Conservation (phyloP, 2,797 vertebrate species). For the Acridotheres tristis region DNA sequence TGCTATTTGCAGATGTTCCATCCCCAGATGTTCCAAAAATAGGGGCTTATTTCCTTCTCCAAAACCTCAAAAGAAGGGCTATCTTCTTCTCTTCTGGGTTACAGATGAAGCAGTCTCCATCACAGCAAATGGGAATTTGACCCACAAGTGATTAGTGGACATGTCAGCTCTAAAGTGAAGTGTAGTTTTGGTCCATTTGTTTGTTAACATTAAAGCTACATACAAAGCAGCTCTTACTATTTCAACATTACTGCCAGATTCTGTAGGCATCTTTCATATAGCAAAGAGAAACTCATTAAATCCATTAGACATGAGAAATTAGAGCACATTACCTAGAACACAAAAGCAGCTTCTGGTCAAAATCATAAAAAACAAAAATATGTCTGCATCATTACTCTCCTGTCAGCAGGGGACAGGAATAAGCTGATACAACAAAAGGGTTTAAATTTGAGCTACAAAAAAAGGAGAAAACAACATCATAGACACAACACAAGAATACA, state of each 20-base stretch:
- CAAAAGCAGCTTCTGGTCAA: neutral
- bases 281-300: neutral
- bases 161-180: neutral
- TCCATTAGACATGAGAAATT: neutral
- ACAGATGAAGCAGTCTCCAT: slow-evolving; percentile 21
- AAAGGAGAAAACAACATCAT: neutral
- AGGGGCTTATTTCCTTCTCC: neutral
- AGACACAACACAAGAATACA: neutral
- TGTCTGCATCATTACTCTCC: neutral
- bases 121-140: neutral
- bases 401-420: slow-evolving; percentile 22
- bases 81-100: neutral
- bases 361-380: neutral
- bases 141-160: neutral
- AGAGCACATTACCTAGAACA: neutral
- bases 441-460: neutral
- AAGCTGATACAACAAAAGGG: neutral
- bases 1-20: neutral
- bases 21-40: neutral
- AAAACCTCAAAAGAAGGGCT: neutral
- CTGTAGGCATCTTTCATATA: neutral
- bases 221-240: neutral
- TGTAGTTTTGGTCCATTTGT: neutral
- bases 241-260: neutral
- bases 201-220: neutral